Evolutionary conservation across 2,113 vertebrate genomes (phyloP).

Genomic region (Aphelocoma coerulescens): DNA sequence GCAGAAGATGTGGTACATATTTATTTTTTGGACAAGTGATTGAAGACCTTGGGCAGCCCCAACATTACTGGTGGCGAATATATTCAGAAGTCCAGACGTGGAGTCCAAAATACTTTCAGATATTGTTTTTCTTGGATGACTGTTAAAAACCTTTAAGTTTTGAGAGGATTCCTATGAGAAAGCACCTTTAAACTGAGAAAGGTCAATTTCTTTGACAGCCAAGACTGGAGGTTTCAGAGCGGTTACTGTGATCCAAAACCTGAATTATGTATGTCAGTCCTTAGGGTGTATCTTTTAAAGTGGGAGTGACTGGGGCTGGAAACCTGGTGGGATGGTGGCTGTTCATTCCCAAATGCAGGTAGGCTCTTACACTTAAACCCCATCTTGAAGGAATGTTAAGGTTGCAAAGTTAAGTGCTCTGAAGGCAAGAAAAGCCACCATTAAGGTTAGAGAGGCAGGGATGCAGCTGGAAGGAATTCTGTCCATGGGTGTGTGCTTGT

Average conservation of each 20-base stretch:
- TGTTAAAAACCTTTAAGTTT: conserved; percentile 47
- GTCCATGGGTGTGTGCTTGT: not conserved
- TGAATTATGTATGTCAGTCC: conserved; percentile 51
- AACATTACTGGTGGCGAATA: not conserved
- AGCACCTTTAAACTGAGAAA: conserved; percentile 48
- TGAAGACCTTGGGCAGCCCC: not conserved
- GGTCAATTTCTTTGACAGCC: conserved; percentile 58
- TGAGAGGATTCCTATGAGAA: conserved; percentile 43
- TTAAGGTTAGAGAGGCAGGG: not conserved
- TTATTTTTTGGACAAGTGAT: not conserved
- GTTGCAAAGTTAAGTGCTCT: not conserved
- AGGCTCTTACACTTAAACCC: not conserved
- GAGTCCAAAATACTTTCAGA: conserved; percentile 4
- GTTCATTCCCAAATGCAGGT: not conserved
- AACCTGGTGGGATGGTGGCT: not conserved
- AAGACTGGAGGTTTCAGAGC: conserved; percentile 28
- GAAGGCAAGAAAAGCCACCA: not conserved
- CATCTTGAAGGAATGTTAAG: not conserved
- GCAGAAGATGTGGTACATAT: not conserved
- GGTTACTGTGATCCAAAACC: conserved; percentile 27
- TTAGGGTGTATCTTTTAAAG: conserved; percentile 15
- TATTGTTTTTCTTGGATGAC: conserved; percentile 34
- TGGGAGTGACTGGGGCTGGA: not conserved
- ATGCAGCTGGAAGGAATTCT: not conserved
- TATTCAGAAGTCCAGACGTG: not conserved